phyloP scores from a whole-genome alignment of 2,797 vertebrate species.

The Lutra lutra region DNA sequence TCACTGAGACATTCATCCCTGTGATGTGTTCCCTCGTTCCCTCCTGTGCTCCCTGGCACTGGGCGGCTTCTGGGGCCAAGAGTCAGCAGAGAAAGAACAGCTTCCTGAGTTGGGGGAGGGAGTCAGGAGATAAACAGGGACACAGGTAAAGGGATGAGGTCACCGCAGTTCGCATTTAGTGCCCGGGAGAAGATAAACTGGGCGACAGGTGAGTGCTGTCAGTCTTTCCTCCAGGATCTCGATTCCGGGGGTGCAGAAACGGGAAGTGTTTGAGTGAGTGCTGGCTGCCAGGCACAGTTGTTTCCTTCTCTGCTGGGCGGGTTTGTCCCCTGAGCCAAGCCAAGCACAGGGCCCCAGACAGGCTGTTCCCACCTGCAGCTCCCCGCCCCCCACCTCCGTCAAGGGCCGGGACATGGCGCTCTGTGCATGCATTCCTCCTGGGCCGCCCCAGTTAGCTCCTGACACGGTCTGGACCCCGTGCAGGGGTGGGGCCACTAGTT shows the following conservation, averaged over 20 bases:
- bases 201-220: accelerated
- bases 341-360: not conserved
- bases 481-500: accelerated
- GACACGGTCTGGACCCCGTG: accelerated
- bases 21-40: not conserved
- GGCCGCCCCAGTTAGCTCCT: not conserved
- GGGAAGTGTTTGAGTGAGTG: accelerated
- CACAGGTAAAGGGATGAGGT: accelerated
- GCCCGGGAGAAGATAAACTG: accelerated
- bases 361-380: not conserved
- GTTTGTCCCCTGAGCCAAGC: not conserved
- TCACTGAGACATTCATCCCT: not conserved
- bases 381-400: no score
- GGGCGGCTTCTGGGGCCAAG: not conserved
- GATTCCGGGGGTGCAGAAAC: accelerated
- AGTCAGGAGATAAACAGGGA: not conserved
- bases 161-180: not conserved
- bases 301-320: accelerated
- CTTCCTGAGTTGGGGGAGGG: no score
- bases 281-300: not conserved
- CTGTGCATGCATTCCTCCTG: not conserved
- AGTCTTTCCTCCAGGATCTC: accelerated
- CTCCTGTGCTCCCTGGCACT: not conserved
- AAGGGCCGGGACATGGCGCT: accelerated
- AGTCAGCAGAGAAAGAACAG: not conserved